A percentile compares a stretch with the other conserved stretches of the same genome.
Conservation (phyloP, 2,113 vertebrate species). For the Pluvianellus socialis region DNA sequence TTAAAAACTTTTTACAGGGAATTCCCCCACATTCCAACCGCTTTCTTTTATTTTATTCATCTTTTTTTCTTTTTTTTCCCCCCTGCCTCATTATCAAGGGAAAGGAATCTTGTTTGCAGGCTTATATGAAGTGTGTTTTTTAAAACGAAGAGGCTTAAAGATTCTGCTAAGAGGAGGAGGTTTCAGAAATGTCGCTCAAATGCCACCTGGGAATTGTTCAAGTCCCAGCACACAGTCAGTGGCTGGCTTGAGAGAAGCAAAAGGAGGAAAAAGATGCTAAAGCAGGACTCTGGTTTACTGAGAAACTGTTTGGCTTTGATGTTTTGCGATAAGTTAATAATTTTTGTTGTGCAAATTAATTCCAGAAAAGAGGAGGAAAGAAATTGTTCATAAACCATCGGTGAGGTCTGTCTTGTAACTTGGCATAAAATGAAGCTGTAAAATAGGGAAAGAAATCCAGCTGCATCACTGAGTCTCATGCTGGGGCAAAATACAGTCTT, state of each 20-base stretch:
- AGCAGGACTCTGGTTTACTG: neutral
- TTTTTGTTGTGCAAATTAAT: neutral
- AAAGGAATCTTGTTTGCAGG: neutral
- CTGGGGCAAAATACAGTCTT: neutral
- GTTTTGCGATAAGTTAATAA: neutral
- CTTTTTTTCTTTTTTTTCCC: neutral
- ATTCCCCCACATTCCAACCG: neutral
- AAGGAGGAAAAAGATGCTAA: neutral
- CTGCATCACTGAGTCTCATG: neutral
- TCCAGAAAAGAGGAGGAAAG: neutral
- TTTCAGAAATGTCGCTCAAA: neutral
- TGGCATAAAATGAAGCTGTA: neutral
- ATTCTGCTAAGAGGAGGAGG: neutral
- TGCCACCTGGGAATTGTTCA: neutral
- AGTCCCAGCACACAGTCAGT: neutral
- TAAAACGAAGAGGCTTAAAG: neutral
- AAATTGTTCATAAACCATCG: neutral
- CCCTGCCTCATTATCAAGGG: neutral
- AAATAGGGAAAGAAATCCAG: neutral
- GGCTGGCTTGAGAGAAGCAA: neutral
- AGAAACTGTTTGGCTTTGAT: neutral
- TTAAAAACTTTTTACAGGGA: neutral
- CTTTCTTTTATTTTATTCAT: too few relatives aligned
- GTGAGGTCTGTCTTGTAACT: neutral
- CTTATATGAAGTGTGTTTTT: neutral